Evolutionary conservation across 2,888 invertebrate species (phyloP).

Genomic region (Kuschelorhynchus macadamiae): DNA sequence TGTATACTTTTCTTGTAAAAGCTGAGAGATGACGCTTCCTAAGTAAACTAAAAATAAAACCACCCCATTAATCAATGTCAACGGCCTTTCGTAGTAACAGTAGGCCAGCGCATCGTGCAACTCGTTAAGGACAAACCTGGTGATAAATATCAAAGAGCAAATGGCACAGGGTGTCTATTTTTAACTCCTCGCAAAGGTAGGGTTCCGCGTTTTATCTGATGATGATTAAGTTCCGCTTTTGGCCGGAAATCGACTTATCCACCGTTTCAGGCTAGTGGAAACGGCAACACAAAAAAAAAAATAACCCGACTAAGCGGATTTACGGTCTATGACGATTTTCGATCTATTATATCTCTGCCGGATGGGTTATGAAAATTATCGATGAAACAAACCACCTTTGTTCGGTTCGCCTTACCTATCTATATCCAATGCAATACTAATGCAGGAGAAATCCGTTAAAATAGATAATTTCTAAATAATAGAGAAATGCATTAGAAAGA

Average conservation of each 20-base stretch:
- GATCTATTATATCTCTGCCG: constrained; percentile 8
- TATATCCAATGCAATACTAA: too few species aligned
- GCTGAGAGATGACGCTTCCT: too few species aligned
- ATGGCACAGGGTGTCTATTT: constrained; percentile 30
- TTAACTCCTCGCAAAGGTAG: constrained; percentile 31
- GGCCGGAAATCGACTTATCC: constrained; percentile 33
- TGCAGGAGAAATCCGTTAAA: too few species aligned
- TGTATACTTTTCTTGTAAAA: too few species aligned
- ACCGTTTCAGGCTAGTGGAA: constrained; percentile 35
- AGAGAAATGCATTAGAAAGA: too few species aligned
- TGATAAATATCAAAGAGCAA: constrained; percentile 18
- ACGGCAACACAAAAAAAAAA: constrained; percentile 23
- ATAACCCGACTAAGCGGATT: constrained; percentile 24
- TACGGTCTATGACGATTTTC: constrained; percentile 34
- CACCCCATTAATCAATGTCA: too few species aligned
- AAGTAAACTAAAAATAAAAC: too few species aligned
- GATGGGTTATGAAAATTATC: too few species aligned
- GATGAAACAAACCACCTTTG: background rate
- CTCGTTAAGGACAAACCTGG: constrained; percentile 19
- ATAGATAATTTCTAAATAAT: too few species aligned
- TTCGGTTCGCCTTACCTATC: background rate
- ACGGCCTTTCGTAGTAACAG: too few species aligned
- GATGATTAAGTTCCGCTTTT: constrained; percentile 35
- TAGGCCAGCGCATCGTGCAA: too few species aligned
- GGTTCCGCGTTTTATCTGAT: constrained; percentile 30